A percentile compares a stretch with the other conserved stretches of the same genome.
Evolutionary conservation across 2,113 vertebrate genomes (phyloP).

Genomic region (Tachycineta bicolor): DNA sequence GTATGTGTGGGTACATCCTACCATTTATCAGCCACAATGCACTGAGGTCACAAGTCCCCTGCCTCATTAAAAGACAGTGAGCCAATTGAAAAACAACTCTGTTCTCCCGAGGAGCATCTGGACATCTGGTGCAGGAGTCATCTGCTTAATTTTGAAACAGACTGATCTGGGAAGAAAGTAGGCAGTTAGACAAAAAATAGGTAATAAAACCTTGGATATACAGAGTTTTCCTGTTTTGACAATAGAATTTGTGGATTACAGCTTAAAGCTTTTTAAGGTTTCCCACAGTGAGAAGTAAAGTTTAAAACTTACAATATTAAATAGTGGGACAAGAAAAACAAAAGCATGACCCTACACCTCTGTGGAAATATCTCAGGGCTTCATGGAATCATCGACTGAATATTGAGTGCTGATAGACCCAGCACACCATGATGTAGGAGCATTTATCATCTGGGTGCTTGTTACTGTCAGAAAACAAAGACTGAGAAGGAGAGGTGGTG

Average conservation of each 20-base stretch:
- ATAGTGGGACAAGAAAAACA: not conserved
- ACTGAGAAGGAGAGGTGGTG: not conserved
- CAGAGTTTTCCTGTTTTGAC: not conserved
- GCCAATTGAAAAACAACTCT: slow-evolving; percentile 29
- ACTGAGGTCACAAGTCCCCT: slow-evolving; percentile 48
- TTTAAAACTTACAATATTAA: not conserved
- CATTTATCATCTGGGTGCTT: not conserved
- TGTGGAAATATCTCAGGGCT: not conserved
- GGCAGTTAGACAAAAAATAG: slow-evolving; percentile 17
- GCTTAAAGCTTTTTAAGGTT: not conserved
- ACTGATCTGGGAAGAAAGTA: slow-evolving; percentile 16
- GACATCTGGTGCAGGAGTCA: slow-evolving; percentile 13
- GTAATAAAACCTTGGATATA: not conserved
- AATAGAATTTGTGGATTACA: not conserved
- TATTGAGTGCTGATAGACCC: not conserved
- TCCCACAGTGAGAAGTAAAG: not conserved
- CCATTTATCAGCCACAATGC: slow-evolving; percentile 31
- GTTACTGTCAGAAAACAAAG: not conserved
- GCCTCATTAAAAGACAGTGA: slow-evolving; percentile 36
- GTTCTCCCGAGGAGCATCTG: not conserved
- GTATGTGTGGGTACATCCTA: not conserved
- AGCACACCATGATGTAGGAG: not conserved
- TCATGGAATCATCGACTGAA: not conserved
- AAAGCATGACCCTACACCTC: not conserved
- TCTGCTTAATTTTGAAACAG: slow-evolving; percentile 41